Base-by-base conservation (phyloP, 2,797 vertebrate species). In the Tangara arthus region DNA sequence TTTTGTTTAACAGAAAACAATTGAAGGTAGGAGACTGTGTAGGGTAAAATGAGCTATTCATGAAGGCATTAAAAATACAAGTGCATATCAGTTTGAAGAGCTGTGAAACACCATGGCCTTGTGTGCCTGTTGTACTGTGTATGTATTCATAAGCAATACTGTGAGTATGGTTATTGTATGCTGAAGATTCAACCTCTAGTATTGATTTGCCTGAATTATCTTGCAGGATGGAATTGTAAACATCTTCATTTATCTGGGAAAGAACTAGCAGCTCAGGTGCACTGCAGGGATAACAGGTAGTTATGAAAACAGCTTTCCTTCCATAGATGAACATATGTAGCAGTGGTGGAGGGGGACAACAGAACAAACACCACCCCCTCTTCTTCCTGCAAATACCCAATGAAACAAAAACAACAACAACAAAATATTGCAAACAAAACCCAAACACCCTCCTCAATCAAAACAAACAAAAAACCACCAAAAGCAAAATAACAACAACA, bases 361-460 rank as follows among this genome's bases (percentile, higher is more conserved):
- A 70, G 27, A 56, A 49, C 15, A 59, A 37, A 20, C 8, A 80
- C 4, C 18, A 10, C 1, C 2, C 37, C 5, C 3, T 35, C 14
- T 26, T 41, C 27, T 23, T 57, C 46, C 37, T 14, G 15, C 18
- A 37, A 66, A 59, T 42, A 49, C 5, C 18, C 11, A 26, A 15
- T 49, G 22, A 22, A 75, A 66, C 5, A 27, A 42, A 14, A 65
- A 6, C 30, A 49, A 55, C 20, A 42, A 15, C 39, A 15, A 41
- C 41, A 42, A 42, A 42, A 42, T 42, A 42, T 19, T 42, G 41
- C 41, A 9, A 42, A 42, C 41, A 42, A 19, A 16, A 13, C 1
- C 1, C 3, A 17, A 44, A 21, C 17, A 22, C 1, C 3, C 3
- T 8, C 3, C 10, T 8, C 15, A 55, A 23, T 7, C 7, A 52